Base-by-base conservation (phyloP, 2,113 vertebrate species). In the Pagrus major region DNA sequence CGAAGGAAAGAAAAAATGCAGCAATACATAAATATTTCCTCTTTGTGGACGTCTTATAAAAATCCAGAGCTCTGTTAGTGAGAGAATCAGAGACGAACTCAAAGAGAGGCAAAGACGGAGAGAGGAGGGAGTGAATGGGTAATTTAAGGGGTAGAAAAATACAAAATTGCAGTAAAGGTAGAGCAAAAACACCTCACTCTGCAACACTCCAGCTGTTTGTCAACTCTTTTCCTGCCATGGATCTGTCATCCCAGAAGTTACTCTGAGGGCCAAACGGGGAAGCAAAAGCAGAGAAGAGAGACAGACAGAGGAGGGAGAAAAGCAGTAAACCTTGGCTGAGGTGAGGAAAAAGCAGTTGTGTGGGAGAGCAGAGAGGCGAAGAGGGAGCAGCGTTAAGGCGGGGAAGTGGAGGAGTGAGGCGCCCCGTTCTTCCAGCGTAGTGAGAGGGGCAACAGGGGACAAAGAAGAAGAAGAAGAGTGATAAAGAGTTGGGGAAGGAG, bases 11-110 rank as follows among this genome's bases (percentile, higher is more conserved):
- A 27, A 51, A 86, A 72, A 87, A 81, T 58, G 12, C 39, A 71
- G 65, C 88, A 93, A 87, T 87, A 68, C 58, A 91, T 88, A 86
- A 90, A 93, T 90, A 90, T 92, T 88, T 81, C 73, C 68, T 89
- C 72, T 78, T 78, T 88, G 76, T 78, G 84, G 55, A 88, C 85
- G 79, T 71, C 52, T 70, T 58, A 35, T 46, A 77, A 76, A 75
- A 86, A 73, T 37, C 37, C 52, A 52, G 74, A 81, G 61, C 56
- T 76, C 14, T 72, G n/a, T 64, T 51, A 39, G 18, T 72, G 42
- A 81, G 15, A 55, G 23, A 52, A 42, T 74, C 33, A 83, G 47
- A 67, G 39, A 64, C 29, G 55, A 41, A 49, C 20, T 44, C 20
- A 23, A 58, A 21, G 8, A 51, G 3, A 10, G 11, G n/a, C n/a